Conservation (phyloP, 2,888 invertebrate genomes). For the Drosophila formosana region DNA sequence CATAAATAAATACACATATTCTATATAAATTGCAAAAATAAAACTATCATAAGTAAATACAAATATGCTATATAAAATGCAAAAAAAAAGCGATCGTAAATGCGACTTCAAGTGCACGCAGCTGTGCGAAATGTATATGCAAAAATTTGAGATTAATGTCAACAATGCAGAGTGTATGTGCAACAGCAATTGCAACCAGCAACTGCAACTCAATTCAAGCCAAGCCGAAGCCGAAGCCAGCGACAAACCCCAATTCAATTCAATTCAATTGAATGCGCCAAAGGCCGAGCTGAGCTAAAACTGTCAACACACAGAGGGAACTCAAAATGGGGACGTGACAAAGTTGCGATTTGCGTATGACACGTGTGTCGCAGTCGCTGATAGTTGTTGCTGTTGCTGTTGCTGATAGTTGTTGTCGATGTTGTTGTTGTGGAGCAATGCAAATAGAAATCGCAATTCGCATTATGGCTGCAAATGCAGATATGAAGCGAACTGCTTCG, state of each 20-base stretch:
- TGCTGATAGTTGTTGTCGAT: conserved; percentile 18
- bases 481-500: conserved; percentile 24
- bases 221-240: conserved; percentile 6
- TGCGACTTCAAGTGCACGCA: conserved; percentile 72
- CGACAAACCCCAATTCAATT: conserved; percentile 29
- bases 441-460: conserved; percentile 33
- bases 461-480: conserved; percentile 41
- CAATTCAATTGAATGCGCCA: conserved; percentile 30
- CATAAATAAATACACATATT: conserved; percentile 6
- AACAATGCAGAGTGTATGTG: conserved; percentile 6
- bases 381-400: conserved; percentile 38
- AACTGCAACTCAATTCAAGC: conserved; percentile 9
- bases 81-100: background rate
- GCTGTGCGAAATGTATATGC: conserved; percentile 66
- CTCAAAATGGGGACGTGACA: conserved; percentile 70
- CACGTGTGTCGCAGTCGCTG: conserved; percentile 58
- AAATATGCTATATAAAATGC: background rate
- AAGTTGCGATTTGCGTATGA: conserved; percentile 71
- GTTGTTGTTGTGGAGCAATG: conserved; percentile 32
- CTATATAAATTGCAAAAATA: background rate
- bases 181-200: background rate
- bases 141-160: conserved; percentile 78
- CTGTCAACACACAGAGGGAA: conserved; percentile 46
- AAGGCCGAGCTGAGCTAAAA: conserved; percentile 59
- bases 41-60: conserved; percentile 23